Base-by-base conservation (phyloP, 1,140 invertebrate genomes). In the Reticulitermes speratus region DNA sequence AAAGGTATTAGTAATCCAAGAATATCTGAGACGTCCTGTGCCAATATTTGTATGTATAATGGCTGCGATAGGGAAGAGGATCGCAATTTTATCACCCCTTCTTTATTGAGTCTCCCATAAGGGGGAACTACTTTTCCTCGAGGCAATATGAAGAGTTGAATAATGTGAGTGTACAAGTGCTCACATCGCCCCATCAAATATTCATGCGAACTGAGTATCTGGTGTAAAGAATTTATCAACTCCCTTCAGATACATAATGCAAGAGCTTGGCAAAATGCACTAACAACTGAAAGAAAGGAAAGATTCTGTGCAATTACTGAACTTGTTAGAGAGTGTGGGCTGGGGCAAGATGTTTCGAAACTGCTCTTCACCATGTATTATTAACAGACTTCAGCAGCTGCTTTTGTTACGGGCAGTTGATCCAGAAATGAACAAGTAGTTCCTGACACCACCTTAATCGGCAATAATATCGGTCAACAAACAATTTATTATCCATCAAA, bases 161-260 rank as follows among this genome's bases (percentile, higher is more conserved):
- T 75, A 75, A 75, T 75, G 65, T 75, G 25, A 30, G 65, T 75
- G 25, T 75, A 75, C 65, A 75, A 75, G 65, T 75, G 65, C n/a
- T 75, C 65, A 75, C 65, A 75, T 30, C n/a, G 25, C 14, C 65
- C 25, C 65, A 75, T 75, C 65, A 75, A 75, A 75, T 75, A 75
- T 75, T 75, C 65, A 75, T 75, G 65, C 65, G 65, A 75, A 75
- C 65, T 75, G 65, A 75, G 65, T 75, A 75, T 75, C n/a, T 75
- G 65, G n/a, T 75, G n/a, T 75, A 75, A 75, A 75, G 65, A 75
- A 25, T 75, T 75, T 75, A 75, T 75, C 65, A 75, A 75, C 65
- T 75, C 65, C 65, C n/a, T 75, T 75, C n/a, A 75, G n/a, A 75
- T 75, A 19, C 65, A 75, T 75, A 30, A 75, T 75, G 65, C 65